A percentile compares a stretch with the other conserved stretches of the same genome.
Evolutionary conservation across 1,140 invertebrate species (phyloP).

Genomic region (Acromyrmex charruanus): DNA sequence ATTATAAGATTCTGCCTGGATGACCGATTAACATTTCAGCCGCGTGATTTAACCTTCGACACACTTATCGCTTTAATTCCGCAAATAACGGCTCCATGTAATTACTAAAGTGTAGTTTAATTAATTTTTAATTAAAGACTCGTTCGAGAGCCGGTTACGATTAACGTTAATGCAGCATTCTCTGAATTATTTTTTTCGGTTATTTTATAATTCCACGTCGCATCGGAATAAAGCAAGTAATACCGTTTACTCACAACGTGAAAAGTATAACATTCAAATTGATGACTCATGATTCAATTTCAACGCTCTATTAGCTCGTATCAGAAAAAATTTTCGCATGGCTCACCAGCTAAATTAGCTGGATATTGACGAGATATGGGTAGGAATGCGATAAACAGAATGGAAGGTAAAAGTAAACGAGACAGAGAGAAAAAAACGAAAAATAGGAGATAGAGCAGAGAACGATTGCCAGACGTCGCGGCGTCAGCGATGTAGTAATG

Average conservation of each 20-base stretch:
- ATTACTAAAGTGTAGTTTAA: neutral
- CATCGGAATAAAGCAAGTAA: neutral
- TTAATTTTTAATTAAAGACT: slow-evolving; percentile 45
- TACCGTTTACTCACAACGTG: neutral
- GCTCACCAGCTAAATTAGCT: slow-evolving; percentile 30
- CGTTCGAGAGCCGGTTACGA: neutral
- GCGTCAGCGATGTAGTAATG: slow-evolving; percentile 47
- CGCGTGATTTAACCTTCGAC: slow-evolving; percentile 35
- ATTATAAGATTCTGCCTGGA: neutral
- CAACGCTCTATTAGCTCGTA: slow-evolving; percentile 26
- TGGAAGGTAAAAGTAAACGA: neutral
- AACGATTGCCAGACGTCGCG: slow-evolving; percentile 56
- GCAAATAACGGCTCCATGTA: slow-evolving; percentile 13
- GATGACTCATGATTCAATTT: slow-evolving; percentile 58
- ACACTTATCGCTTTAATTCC: slow-evolving; percentile 18
- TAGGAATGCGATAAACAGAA: slow-evolving; percentile 30
- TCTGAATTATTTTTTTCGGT: neutral
- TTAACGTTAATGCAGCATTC: slow-evolving; percentile 30
- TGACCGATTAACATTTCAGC: slow-evolving; percentile 46
- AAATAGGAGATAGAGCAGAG: slow-evolving; percentile 7
- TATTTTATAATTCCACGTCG: neutral
- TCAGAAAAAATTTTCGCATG: slow-evolving; percentile 10
- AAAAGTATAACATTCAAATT: slow-evolving; percentile 12
- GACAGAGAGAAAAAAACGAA: slow-evolving; percentile 6
- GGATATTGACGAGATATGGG: slow-evolving; percentile 33